Evolutionary conservation across 1,140 invertebrate genomes (phyloP), one percentile per base, ranked within the genome.

Genomic region (Drosophila fuyamai): DNA sequence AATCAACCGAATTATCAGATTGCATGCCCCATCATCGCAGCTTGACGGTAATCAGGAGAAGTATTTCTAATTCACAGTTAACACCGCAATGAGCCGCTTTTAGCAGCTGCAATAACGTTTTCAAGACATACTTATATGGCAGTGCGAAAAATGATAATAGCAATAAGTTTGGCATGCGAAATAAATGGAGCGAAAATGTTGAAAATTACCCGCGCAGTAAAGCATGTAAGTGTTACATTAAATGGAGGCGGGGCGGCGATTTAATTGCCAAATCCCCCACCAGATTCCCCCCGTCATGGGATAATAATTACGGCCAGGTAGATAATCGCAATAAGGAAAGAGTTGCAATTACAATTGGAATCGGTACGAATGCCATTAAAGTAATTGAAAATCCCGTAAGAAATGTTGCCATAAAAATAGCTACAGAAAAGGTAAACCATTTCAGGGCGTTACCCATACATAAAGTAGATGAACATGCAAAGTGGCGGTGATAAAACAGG

Each of bases 221-320:
- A 81, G 59, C 82, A 85, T 81, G 78, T 86, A 81, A 86, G 67
- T 63, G 82, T 58, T 78, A 53, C 51, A 81, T 70, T 86, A 85
- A 85, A 78, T 36, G 68, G 29, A 41, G 54, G 50, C 16, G 66
- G 18, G 48, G 47, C 14, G 7, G 43, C 38, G 5, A 66, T 68
- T 53, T 68, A 68, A 68, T 68, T 68, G 47, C 65, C 62, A 36
- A 47, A 77, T 23, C 44, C 63, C 27, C 63, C 7, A n/a, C 23
- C 32, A 18, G 18, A 9, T 55, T 36, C 27, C 27, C 16, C 36
- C 10, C 65, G 65, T 68, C 65, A 68, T 67, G 65, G 61, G 32
- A 51, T 66, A 66, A 53, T 68, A 68, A 68, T 68, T 67, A 67
- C 41, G 29, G 36, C 59, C 59, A 68, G n/a, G 46, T 29, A 54